Conservation (phyloP, 1,140 invertebrate species). For the Anoplophora glabripennis region DNA sequence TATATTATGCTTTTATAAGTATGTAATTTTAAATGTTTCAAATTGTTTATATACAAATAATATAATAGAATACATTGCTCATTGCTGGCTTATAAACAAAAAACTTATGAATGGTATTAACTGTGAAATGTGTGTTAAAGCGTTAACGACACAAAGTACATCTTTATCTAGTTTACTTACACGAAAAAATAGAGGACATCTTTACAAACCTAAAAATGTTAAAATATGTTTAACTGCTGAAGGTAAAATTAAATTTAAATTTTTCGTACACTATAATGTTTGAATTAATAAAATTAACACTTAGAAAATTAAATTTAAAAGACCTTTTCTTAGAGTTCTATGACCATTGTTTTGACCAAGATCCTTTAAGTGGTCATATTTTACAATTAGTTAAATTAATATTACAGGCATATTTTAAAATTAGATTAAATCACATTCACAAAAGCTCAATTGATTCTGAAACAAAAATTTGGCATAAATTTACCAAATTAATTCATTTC, state of each 20-base stretch:
- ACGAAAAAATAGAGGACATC: background rate
- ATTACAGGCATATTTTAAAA: background rate
- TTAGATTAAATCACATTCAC: background rate
- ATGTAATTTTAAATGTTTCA: background rate
- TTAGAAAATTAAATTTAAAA: background rate
- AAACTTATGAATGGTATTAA: too few species aligned
- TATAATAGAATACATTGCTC: slow-evolving; percentile 9
- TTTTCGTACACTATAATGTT: too few species aligned
- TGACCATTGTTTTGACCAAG: background rate
- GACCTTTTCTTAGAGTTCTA: background rate
- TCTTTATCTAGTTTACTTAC: too few species aligned
- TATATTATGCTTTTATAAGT: background rate
- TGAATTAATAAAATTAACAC: background rate
- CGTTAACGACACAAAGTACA: too few species aligned
- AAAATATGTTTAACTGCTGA: background rate
- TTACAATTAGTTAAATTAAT: background rate
- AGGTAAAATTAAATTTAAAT: background rate
- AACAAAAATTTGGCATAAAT: background rate
- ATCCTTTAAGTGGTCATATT: background rate
- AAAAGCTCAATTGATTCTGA: background rate
- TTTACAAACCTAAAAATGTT: background rate
- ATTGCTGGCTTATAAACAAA: background rate
- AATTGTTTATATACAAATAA: slow-evolving; percentile 1
- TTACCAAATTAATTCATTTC: slow-evolving; percentile 5
- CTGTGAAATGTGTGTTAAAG: too few species aligned